Conservation (phyloP, 2,797 vertebrate genomes). For the Falco peregrinus region DNA sequence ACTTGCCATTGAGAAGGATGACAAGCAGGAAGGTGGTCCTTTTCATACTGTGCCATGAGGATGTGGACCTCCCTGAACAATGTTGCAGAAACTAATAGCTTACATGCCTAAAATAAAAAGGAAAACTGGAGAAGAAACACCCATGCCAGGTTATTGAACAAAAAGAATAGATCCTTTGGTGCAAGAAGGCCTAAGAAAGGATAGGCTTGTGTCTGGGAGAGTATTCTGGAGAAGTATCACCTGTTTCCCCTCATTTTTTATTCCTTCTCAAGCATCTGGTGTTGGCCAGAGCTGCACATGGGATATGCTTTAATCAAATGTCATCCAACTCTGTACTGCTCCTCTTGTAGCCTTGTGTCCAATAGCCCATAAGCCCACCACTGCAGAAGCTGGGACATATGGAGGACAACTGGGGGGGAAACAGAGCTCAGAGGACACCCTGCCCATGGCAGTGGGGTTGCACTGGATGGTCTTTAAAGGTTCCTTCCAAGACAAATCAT, state of each 20-base stretch:
- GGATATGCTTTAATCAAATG: neutral
- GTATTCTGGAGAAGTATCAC: neutral
- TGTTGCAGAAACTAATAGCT: neutral
- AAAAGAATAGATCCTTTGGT: neutral
- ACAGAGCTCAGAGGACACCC: neutral
- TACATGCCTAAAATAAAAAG: neutral
- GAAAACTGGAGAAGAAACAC: neutral
- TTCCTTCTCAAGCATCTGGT: neutral
- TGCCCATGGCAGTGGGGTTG: neutral
- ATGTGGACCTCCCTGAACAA: neutral
- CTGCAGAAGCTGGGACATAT: neutral
- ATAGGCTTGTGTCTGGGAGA: neutral
- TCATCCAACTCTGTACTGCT: neutral
- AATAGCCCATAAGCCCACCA: neutral
- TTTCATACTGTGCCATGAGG: neutral
- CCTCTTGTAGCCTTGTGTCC: neutral
- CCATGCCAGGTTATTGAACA: neutral
- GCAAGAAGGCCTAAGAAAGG: neutral
- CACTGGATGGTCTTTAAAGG: no score
- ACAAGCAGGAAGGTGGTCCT: neutral
- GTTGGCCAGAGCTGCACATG: neutral
- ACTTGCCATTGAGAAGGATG: fast-evolving
- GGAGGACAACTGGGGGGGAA: neutral
- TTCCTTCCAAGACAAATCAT: no score
- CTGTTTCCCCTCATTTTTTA: neutral